These are phyloP conservation scores for Ceyx margarethae DNA, from an alignment of 2,113 vertebrate genomes.

Conservation along the genomic window DNA sequence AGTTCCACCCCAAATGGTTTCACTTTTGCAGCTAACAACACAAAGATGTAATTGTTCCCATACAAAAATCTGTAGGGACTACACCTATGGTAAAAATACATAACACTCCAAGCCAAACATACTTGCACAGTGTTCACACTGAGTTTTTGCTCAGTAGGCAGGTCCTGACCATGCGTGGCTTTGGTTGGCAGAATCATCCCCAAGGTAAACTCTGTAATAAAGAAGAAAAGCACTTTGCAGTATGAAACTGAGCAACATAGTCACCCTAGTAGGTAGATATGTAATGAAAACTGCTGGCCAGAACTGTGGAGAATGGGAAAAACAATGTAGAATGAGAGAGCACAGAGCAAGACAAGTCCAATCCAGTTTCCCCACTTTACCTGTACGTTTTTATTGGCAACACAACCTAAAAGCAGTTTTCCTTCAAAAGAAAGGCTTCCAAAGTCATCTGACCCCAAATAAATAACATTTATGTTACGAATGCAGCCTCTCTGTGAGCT, in stretches of 20 bases:
- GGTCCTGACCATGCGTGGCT: slow-evolving; percentile 26
- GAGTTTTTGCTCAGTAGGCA: background rate
- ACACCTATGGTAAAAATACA: rapidly evolving
- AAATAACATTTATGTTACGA: background rate
- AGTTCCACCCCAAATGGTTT: background rate
- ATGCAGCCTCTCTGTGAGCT: too few species aligned
- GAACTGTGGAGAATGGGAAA: background rate
- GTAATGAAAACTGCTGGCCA: background rate
- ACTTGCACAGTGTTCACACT: slow-evolving; percentile 31
- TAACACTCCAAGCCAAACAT: background rate
- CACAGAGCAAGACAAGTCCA: background rate
- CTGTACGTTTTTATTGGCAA: rapidly evolving
- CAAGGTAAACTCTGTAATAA: slow-evolving; percentile 68
- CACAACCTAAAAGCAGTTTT: background rate
- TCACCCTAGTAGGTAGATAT: background rate
- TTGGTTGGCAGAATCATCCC: slow-evolving; percentile 76
- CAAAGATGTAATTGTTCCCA: background rate
- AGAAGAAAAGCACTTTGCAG: background rate
- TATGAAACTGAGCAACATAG: background rate
- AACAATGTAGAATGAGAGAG: background rate
- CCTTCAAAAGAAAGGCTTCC: background rate
- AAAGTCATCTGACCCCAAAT: background rate
- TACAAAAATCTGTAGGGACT: background rate
- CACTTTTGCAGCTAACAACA: background rate
- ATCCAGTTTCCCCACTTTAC: background rate